Conservation (phyloP, 2,113 vertebrate genomes). For the Mastomys coucha region DNA sequence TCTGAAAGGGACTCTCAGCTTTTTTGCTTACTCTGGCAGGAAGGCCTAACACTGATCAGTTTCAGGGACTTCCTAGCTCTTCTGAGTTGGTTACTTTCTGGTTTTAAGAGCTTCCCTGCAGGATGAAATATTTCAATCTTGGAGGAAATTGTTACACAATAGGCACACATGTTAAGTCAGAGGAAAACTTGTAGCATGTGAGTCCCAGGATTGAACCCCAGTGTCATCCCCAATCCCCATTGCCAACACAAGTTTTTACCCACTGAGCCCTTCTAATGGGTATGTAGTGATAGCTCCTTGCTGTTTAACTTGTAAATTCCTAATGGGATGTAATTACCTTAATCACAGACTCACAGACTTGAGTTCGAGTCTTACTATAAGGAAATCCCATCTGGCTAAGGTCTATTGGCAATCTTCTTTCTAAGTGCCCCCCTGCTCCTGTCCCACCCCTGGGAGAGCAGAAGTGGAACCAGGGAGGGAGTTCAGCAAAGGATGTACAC, state of each 20-base stretch:
- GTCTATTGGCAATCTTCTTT: background rate
- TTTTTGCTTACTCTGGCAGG: background rate
- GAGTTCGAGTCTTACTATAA: background rate
- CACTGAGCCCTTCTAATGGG: background rate
- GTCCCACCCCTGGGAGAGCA: background rate
- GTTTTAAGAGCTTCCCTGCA: background rate
- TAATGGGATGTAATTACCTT: background rate
- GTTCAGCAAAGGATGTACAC: background rate
- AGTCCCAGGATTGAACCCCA: background rate
- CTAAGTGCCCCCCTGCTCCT: background rate
- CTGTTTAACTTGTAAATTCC: background rate
- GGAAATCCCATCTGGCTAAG: background rate
- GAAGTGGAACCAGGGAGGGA: background rate
- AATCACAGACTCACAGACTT: background rate
- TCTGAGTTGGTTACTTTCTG: background rate
- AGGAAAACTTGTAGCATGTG: background rate
- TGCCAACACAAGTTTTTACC: background rate
- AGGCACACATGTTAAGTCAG: background rate
- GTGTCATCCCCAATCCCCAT: background rate
- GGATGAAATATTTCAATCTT: background rate
- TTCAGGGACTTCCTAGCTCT: background rate
- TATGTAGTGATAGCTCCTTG: background rate
- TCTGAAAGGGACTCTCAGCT: background rate
- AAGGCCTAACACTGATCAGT: background rate
- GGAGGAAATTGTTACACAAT: background rate